phyloP scores from a whole-genome alignment of 2,797 vertebrate genomes.

The Salarias fasciatus region DNA sequence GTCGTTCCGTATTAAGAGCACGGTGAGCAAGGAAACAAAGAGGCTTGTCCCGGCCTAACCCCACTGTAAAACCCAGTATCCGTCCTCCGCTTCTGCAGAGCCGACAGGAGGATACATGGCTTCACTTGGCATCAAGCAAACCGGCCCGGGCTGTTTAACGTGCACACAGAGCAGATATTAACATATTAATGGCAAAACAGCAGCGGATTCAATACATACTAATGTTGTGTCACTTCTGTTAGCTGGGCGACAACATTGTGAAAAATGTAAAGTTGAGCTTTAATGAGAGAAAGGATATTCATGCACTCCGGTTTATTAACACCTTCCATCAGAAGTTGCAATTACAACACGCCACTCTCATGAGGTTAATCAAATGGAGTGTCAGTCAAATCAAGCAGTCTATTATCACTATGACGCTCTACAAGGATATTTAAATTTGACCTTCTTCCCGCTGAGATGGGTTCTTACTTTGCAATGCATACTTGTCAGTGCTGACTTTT shows the following conservation, averaged over 20 bases:
- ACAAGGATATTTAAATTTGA: constrained; percentile 45
- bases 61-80: constrained; percentile 26
- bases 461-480: constrained; percentile 31
- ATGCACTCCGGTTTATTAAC: constrained; percentile 55
- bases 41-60: constrained; percentile 34
- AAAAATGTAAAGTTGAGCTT: constrained; percentile 25
- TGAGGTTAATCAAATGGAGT: constrained; percentile 64
- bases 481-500: background rate
- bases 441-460: constrained; percentile 24
- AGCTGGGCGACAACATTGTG: background rate
- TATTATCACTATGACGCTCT: constrained; percentile 59
- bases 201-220: constrained; percentile 27
- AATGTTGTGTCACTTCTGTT: constrained; percentile 12
- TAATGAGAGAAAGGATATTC: constrained; percentile 53
- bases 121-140: constrained; percentile 12
- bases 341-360: constrained; percentile 61
- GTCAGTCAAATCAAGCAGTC: constrained; percentile 62
- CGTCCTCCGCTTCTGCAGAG: constrained; percentile 40
- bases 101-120: constrained; percentile 27
- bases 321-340: constrained; percentile 46
- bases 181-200: constrained; percentile 45
- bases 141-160: constrained; percentile 23
- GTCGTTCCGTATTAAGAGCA: constrained; percentile 46
- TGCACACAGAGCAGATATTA: constrained; percentile 36
- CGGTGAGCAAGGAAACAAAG: constrained; percentile 49